phyloP scores from a whole-genome alignment of 1,140 invertebrate genomes.

The Sycophila sp. region DNA sequence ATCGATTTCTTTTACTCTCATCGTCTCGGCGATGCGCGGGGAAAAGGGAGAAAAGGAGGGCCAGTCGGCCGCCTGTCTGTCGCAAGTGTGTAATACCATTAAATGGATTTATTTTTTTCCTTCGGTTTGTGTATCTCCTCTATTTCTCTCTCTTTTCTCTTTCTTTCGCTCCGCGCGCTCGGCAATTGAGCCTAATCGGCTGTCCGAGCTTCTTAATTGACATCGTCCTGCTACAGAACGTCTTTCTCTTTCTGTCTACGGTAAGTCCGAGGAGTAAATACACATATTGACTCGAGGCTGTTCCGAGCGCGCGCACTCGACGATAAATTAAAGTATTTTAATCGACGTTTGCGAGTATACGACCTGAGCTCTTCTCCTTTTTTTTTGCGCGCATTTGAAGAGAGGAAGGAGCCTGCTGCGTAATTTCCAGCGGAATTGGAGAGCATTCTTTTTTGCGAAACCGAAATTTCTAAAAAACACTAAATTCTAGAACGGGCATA shows the following conservation, averaged over 20 bases:
- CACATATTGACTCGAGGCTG: not conserved
- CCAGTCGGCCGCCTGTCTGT: not conserved
- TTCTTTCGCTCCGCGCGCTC: constrained; percentile 19
- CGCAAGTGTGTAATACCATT: constrained; percentile 16
- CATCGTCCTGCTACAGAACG: not conserved
- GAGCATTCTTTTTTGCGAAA: no score
- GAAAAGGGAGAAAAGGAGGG: not conserved
- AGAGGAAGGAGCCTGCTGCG: no score
- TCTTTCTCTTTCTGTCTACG: not conserved
- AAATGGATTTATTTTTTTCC: constrained; percentile 28
- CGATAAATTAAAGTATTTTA: not conserved
- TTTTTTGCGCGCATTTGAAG: no score
- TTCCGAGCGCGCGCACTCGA: not conserved
- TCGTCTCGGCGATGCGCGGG: not conserved
- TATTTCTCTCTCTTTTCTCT: constrained; percentile 33
- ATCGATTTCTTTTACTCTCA: not conserved
- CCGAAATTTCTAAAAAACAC: no score
- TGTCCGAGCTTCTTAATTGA: constrained; percentile 33
- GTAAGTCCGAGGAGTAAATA: not conserved
- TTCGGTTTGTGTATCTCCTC: no score
- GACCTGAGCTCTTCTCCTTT: no score
- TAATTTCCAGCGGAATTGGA: no score
- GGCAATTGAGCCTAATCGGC: constrained; percentile 41
- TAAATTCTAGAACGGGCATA: no score
- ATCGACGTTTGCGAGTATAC: not conserved